Percentiles rank a stretch among this genome's conserved stretches.
phyloP scores from a whole-genome alignment of 2,113 vertebrate genomes.

The Lophura nycthemera region DNA sequence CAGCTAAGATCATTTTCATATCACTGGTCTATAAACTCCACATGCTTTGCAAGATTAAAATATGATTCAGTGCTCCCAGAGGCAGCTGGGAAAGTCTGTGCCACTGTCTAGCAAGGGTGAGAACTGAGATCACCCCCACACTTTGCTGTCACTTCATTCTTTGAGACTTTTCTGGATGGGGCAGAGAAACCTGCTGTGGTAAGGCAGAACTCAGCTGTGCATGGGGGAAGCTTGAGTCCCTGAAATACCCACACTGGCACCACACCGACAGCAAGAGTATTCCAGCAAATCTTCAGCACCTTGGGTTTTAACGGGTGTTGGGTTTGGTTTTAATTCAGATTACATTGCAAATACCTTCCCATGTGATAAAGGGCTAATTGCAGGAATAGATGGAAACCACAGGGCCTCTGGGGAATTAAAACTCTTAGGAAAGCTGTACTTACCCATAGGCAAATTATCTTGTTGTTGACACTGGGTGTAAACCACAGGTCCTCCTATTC shows the following conservation, averaged over 20 bases:
- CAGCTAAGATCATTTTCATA: background rate
- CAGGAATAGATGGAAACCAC: constrained; percentile 36
- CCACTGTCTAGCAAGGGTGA: background rate
- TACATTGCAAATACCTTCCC: constrained; percentile 58
- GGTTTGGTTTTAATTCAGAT: constrained; percentile 55
- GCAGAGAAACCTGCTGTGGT: fast-evolving
- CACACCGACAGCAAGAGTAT: background rate
- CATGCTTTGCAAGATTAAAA: background rate
- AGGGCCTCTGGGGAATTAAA: constrained; percentile 50
- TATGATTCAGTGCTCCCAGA: background rate
- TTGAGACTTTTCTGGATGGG: background rate
- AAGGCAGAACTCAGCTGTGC: background rate
- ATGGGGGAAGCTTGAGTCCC: background rate
- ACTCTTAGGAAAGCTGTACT: constrained; percentile 37
- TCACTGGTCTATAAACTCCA: background rate
- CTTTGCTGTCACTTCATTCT: fast-evolving
- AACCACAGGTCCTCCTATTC: constrained; percentile 31
- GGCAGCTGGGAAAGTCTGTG: background rate
- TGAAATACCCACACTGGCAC: background rate
- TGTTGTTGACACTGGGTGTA: constrained; percentile 36
- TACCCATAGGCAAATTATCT: constrained; percentile 46
- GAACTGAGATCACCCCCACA: background rate
- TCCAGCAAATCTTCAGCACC: background rate
- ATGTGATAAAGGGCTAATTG: constrained; percentile 18
- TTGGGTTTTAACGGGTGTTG: background rate